Evolutionary conservation across 2,113 vertebrate genomes (phyloP), one percentile per base, ranked within the genome.

Genomic region (Rhinolophus ferrumequinum): DNA sequence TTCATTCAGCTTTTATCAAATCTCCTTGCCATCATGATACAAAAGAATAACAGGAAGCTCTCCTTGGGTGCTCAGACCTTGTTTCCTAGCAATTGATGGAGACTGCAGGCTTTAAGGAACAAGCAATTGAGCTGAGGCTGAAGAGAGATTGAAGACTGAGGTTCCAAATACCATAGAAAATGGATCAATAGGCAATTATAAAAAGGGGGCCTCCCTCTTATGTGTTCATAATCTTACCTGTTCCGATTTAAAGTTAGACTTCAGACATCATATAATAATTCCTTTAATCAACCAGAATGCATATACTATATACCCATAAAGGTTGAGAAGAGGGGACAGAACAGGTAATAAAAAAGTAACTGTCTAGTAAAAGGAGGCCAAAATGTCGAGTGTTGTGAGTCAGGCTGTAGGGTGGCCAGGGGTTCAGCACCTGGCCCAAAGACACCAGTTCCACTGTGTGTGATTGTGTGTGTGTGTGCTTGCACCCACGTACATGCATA

Each of bases 1-100:
- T 75, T 64, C 75, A 93, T 54, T 56, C 67, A 82, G 86, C 67
- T 93, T 90, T 97, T 96, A 97, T 97, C 92, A 88, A 89, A 92
- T 70, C 89, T 70, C 70, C 62, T 90, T 79, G 38, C 82, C 41
- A 28, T 88, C 84, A 54, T 95, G 92, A 90, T 88, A 93, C 58
- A 93, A 77, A 54, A 94, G 88, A 96, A 92, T 77, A 97, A 97
- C 67, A 93, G 66, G 70, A 96, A 96, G 82, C 38, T 88, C 64
- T 94, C 80, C 89, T 91, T 87, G 41, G 56, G 81, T 91, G 47
- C 35, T 93, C 90, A 98, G 92, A 90, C 76, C 66, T 82, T 88
- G 82, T 97, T 96, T 97, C 93, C 95, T 94, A 95, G 97, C 90
- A 97, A 96, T 96, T 89, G 79, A 75, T 35, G 35, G 85, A 96